Evolutionary conservation across 2,113 vertebrate species (phyloP), one percentile per base, ranked within the genome.

Genomic region (Tympanuchus pallidicinctus): DNA sequence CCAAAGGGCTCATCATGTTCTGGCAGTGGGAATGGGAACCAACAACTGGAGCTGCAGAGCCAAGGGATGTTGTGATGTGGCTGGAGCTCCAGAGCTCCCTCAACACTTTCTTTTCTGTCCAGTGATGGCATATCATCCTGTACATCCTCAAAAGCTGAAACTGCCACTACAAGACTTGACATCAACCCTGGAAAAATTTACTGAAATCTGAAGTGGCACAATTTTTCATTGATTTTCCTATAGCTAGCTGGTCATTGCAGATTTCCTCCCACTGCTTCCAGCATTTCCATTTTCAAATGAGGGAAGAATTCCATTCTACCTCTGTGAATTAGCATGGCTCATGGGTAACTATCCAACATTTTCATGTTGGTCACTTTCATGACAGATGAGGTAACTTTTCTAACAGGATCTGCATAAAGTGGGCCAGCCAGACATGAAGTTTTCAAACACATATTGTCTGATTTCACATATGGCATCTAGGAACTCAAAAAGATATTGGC

Each of bases 401-500:
- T 84, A 50, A 52, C 15, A 67, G 56, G 52, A 90, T 36, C 13
- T 82, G 63, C 17, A 69, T 48, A 40, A 81, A 88, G 16, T 42
- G 21, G 82, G 50, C 14, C 11, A 15, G 63, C 20, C 66, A 89
- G 70, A 32, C 22, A 45, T 10, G 70, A 89, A 76, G 70, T 91
- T 90, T 93, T 90, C 59, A 45, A 86, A 86, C 17, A 61, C 13
- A 11, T 4, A 52, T 5, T 21, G 38, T 38, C 75, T 42, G 82
- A 50, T 94, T 92, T 82, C 78, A 79, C 45, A 73, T 8, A 65
- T 2, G 76, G 25, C 21, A 56, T 1, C 7, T 4, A 76, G 56
- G 60, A 95, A 54, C 42, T 80, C 56, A 54, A 63, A 75, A 48
- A 81, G 34, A 60, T 71, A 67, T 11, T 88, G 10, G 65, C 45